Conservation (phyloP, 2,888 invertebrate genomes). For the Blastobasis adustella region DNA sequence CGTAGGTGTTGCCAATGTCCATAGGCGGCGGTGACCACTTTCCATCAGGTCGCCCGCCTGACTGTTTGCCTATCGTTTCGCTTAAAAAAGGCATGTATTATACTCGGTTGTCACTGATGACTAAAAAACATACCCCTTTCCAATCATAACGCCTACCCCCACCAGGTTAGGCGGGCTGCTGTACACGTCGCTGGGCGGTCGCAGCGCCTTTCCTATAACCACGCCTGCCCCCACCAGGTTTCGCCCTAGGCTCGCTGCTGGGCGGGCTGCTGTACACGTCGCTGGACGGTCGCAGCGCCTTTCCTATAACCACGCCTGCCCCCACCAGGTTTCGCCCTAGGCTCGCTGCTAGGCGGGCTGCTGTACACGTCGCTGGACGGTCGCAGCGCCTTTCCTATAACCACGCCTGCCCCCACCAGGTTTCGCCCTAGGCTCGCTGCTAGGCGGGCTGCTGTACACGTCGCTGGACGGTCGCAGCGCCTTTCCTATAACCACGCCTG, state of each 20-base stretch:
- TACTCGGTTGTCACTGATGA: too few relatives aligned
- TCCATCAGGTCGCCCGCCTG: too few relatives aligned
- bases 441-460: conserved; percentile 82
- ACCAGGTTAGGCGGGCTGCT: conserved; percentile 82
- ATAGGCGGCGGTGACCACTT: too few relatives aligned
- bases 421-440: conserved; percentile 82
- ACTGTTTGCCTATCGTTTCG: too few relatives aligned
- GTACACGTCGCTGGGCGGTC: conserved; percentile 78
- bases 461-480: conserved; percentile 73
- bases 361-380: conserved; percentile 80
- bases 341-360: conserved; percentile 83
- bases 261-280: conserved; percentile 81
- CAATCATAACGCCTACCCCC: background rate
- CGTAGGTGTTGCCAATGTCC: too few relatives aligned
- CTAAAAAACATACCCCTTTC: too few relatives aligned
- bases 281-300: conserved; percentile 74
- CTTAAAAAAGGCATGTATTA: too few relatives aligned
- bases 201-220: too few relatives aligned
- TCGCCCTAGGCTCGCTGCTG: too few relatives aligned
- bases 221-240: conserved; percentile 61
- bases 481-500: background rate
- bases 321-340: conserved; percentile 74
- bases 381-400: too few relatives aligned
- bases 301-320: background rate
- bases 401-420: conserved; percentile 54